Percentiles rank a stretch among this genome's conserved stretches.
Evolutionary conservation across 1,140 invertebrate species (phyloP).

Genomic region (Trichonephila clavipes): DNA sequence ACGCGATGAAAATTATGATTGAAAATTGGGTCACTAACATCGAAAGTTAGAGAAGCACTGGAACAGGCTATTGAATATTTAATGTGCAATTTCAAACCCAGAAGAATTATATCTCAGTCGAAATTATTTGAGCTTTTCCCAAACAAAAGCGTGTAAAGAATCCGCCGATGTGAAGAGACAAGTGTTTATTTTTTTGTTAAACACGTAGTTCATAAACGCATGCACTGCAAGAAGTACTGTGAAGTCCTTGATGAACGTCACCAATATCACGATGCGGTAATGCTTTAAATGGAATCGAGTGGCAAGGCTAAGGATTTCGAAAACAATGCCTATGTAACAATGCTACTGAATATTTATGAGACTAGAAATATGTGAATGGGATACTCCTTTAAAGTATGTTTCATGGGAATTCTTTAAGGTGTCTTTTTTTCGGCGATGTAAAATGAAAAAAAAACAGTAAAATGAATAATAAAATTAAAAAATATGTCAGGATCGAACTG

Average conservation of each 20-base stretch:
- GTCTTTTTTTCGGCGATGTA: too few species aligned
- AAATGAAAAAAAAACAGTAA: too few species aligned
- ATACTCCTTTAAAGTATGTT: background rate
- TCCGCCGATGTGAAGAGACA: background rate
- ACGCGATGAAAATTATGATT: too few species aligned
- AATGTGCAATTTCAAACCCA: too few species aligned
- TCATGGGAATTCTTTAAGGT: background rate
- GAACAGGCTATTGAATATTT: too few species aligned
- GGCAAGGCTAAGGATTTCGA: background rate
- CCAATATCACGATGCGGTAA: background rate
- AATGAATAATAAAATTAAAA: too few species aligned
- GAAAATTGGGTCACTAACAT: too few species aligned
- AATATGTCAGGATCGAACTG: too few species aligned
- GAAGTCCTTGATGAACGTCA: background rate
- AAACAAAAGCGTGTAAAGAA: background rate
- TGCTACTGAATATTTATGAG: slow-evolving; percentile 21
- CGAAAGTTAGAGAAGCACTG: too few species aligned
- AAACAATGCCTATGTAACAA: slow-evolving; percentile 27
- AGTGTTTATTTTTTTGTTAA: background rate
- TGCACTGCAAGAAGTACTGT: background rate
- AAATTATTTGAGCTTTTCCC: too few species aligned
- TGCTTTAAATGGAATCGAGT: slow-evolving; percentile 27
- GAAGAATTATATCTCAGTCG: too few species aligned
- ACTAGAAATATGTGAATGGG: background rate
- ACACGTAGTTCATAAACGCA: background rate